phyloP scores from a whole-genome alignment of 2,888 invertebrate species.

The Carterocephalus palaemon region DNA sequence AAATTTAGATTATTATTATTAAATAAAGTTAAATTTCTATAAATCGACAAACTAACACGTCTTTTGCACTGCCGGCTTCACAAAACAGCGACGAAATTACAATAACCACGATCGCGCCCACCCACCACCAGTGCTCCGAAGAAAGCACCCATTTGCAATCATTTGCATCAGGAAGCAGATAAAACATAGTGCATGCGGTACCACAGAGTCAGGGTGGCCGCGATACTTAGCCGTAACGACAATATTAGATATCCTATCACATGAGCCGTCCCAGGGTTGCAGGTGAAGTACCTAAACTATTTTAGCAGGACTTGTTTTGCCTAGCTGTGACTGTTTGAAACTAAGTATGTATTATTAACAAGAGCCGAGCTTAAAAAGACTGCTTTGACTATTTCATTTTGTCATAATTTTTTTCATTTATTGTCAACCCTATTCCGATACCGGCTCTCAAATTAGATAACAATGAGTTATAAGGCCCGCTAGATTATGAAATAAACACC shows the following conservation, averaged over 20 bases:
- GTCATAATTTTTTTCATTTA: too few species aligned
- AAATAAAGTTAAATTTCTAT: too few species aligned
- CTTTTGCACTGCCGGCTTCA: too few species aligned
- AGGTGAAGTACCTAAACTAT: too few species aligned
- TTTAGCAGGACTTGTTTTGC: too few species aligned
- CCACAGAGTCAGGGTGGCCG: constrained; percentile 43
- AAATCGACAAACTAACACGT: constrained; percentile 25
- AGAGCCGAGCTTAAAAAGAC: too few species aligned
- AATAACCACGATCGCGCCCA: constrained; percentile 26
- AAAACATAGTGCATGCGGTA: constrained; percentile 45
- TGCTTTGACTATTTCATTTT: too few species aligned
- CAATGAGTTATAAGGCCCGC: constrained; percentile 23
- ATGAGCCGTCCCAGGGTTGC: constrained; percentile 33
- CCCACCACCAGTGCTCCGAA: constrained; percentile 17
- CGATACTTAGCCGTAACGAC: constrained; percentile 35
- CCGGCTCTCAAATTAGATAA: constrained; percentile 28
- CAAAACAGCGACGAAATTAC: constrained; percentile 37
- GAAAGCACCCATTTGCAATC: constrained; percentile 61
- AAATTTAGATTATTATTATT: too few species aligned
- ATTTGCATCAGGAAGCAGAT: constrained; percentile 70
- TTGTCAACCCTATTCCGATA: too few species aligned
- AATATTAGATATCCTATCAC: constrained; percentile 31
- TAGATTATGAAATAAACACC: constrained; percentile 26
- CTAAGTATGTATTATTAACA: too few species aligned
- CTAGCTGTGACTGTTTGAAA: too few species aligned